Evolutionary conservation across 2,113 vertebrate genomes (phyloP), one percentile per base, ranked within the genome.

Genomic region (Erpornis zantholeuca): DNA sequence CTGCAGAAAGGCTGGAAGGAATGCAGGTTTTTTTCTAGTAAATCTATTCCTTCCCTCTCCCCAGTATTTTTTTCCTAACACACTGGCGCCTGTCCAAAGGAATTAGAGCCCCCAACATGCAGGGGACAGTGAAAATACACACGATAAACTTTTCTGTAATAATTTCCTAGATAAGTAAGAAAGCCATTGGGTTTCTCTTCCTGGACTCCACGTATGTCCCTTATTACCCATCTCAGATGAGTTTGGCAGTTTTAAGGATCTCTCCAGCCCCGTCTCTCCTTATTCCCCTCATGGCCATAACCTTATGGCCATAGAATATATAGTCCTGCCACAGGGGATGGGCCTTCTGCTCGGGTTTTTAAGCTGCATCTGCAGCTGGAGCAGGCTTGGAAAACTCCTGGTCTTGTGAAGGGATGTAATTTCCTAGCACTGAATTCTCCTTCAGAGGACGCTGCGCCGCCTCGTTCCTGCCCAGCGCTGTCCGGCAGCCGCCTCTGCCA

Each of bases 351-450:
- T 94, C 1, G 19, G 83, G 52, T 94, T 82, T 93, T 95, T 65
- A 63, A 94, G 85, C 61, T 95, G 94, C 89, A 96, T 92, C 82
- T 88, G 91, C 94, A 97, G 94, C 96, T 97, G 94, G 82, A 33
- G 56, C 65, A 76, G 93, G 63, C 93, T 97, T 95, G 94, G 94
- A 61, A 61, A 69, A 53, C 68, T 24, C 31, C 16, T 7, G 23
- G 79, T 75, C 42, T 70, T 88, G 59, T 75, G 95, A 90, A 93
- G 91, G 93, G 83, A 33, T 87, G 92, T 93, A 79, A 86, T 95
- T 96, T 82, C 84, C 96, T 36, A 94, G 73, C 80, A 79, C 82
- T 56, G 80, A 83, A 68, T 80, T 75, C 84, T 93, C 96, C 97
- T 92, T 97, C 78, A 61, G 83, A 96, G 89, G 96, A 86, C 7